A percentile compares a stretch with the other conserved stretches of the same genome.
phyloP scores from a whole-genome alignment of 2,113 vertebrate genomes.

The Otolemur garnettii region DNA sequence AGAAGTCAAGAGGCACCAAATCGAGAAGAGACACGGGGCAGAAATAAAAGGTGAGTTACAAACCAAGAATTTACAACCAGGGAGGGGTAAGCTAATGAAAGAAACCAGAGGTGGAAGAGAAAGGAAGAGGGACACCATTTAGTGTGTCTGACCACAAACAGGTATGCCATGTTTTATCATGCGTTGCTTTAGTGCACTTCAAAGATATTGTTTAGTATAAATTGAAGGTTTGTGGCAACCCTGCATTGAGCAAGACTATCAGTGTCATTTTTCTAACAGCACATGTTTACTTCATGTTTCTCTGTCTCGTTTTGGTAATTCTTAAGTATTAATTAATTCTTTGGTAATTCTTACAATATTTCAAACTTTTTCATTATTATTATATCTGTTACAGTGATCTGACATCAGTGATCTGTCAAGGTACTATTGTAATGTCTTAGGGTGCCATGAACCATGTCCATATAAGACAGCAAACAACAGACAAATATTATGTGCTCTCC shows the following conservation, averaged over 20 bases:
- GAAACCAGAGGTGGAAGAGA: neutral
- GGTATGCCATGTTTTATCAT: neutral
- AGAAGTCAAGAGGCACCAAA: neutral
- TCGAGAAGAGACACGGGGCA: neutral
- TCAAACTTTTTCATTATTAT: too few species aligned
- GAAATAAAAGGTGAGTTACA: neutral
- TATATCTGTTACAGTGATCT: too few species aligned
- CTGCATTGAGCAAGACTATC: neutral
- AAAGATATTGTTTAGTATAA: neutral
- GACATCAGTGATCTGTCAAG: neutral
- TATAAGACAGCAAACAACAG: neutral
- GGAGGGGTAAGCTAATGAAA: neutral
- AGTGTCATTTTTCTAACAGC: neutral
- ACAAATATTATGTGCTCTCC: neutral
- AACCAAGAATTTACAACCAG: neutral
- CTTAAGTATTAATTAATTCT: too few species aligned
- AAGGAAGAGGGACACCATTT: neutral
- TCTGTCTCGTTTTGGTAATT: too few species aligned
- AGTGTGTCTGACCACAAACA: neutral
- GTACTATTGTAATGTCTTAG: neutral
- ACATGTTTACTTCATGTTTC: too few species aligned
- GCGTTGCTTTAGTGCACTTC: neutral
- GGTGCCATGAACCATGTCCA: neutral
- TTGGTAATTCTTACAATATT: too few species aligned
- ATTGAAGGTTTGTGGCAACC: neutral